Evolutionary conservation across 2,888 invertebrate genomes (phyloP), one percentile per base, ranked within the genome.

Genomic region (Oxystoma pomonae): DNA sequence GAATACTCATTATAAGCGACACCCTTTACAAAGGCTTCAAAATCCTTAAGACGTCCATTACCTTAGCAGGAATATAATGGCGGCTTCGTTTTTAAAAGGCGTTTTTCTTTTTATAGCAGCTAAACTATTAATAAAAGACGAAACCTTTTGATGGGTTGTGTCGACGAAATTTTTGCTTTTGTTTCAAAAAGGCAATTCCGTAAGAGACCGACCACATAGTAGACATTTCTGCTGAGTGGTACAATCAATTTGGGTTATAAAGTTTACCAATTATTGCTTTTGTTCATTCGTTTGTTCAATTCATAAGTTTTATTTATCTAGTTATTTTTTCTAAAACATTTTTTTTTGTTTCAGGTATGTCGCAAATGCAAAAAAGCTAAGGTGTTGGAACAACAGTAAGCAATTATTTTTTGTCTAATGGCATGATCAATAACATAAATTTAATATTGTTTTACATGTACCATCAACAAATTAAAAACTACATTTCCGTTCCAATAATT

Each of bases 41-140:
- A 60, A 63, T 63, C 60, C 60, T 57, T 60, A 51, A 52, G 63
- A 49, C 63, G 63, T 55, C 55, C 63, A 63, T 63, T 63, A 63
- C 35, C 55, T 21, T 49, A 35, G 35, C 35, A 7, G 57, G 57
- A 60, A 57, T 58, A 60, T 60, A 58, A 22, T 59, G 62, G 62
- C 55, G 49, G 58, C 58, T 62, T 35, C 5, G 35, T 35, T 35
- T 35, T 35, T 35, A 35, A 35, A 35, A 35, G 35, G 35, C 35
- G 12, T 35, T 35, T 35, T 35, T 12, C 35, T 35, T 35, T 12
- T 35, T 35, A 35, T 35, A 35, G 35, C 35, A 12, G 35, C 35
- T 35, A 12, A 35, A 35, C 35, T 35, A 35, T 35, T 35, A 35
- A 35, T 35, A 35, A 35, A 35, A 35, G 35, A 35, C 35, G 35